phyloP scores from a whole-genome alignment of 2,113 vertebrate species.

The Ceyx margarethae region DNA sequence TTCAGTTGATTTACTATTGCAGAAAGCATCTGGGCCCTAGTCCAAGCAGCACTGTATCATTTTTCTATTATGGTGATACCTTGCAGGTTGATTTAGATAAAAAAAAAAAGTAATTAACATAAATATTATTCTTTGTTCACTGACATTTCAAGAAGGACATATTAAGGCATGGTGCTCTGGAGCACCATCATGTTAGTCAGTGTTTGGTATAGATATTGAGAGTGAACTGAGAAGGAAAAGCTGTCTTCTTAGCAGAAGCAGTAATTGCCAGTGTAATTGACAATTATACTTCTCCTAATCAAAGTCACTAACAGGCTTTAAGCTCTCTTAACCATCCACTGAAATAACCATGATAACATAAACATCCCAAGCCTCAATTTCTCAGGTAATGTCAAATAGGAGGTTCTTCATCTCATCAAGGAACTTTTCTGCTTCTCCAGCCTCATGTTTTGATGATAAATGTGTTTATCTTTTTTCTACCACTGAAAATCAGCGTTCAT shows the following conservation, averaged over 20 bases:
- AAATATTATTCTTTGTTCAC: background rate
- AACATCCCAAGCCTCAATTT: background rate
- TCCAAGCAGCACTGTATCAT: background rate
- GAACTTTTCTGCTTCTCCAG: background rate
- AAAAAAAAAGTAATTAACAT: background rate
- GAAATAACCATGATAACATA: background rate
- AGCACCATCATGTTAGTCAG: background rate
- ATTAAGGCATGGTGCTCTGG: background rate
- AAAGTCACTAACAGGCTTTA: background rate
- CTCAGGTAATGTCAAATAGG: background rate
- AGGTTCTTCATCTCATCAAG: background rate
- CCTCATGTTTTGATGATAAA: background rate
- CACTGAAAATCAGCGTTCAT: background rate
- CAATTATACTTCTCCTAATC: background rate
- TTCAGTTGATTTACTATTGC: background rate
- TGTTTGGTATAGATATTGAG: background rate
- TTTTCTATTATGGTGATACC: background rate
- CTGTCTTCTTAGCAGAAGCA: background rate
- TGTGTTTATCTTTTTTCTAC: background rate
- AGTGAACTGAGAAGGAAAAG: background rate
- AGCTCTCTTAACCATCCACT: background rate
- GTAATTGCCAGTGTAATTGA: background rate
- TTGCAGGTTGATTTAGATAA: background rate
- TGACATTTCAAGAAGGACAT: background rate
- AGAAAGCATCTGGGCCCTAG: background rate